phyloP scores from a whole-genome alignment of 2,888 invertebrate genomes.

The Lepidochrysops patricia region DNA sequence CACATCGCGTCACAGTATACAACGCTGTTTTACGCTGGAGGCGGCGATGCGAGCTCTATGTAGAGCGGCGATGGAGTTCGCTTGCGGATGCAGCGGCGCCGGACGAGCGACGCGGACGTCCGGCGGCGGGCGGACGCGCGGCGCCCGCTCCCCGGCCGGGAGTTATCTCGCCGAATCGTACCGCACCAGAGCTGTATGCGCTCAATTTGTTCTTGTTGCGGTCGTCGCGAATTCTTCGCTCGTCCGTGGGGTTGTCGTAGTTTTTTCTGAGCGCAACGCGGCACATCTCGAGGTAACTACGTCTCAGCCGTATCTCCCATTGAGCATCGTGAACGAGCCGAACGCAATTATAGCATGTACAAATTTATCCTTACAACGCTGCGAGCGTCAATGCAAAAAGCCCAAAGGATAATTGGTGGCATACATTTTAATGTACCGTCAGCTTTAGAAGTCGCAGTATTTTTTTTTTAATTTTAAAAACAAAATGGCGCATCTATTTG shows the following conservation, averaged over 20 bases:
- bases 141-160: conserved; percentile 58
- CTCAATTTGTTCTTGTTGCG: conserved; percentile 73
- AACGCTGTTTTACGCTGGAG: conserved; percentile 33
- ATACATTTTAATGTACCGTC: background rate
- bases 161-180: conserved; percentile 70
- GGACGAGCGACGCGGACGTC: conserved; percentile 28
- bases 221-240: conserved; percentile 67
- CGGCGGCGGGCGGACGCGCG: conserved; percentile 37
- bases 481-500: background rate
- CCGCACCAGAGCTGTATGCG: conserved; percentile 69
- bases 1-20: conserved; percentile 35
- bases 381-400: background rate
- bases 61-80: conserved; percentile 34
- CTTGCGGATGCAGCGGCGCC: conserved; percentile 16
- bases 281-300: conserved; percentile 24
- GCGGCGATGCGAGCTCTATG: conserved; percentile 18
- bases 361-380: conserved; percentile 30
- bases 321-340: conserved; percentile 30
- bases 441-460: background rate
- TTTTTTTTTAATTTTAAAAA: background rate
- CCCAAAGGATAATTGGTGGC: background rate
- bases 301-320: conserved; percentile 33
- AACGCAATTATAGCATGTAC: conserved; percentile 40
- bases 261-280: conserved; percentile 52
- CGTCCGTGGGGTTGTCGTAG: conserved; percentile 59